phyloP scores from a whole-genome alignment of 2,113 vertebrate species.

The Ciconia maguari region DNA sequence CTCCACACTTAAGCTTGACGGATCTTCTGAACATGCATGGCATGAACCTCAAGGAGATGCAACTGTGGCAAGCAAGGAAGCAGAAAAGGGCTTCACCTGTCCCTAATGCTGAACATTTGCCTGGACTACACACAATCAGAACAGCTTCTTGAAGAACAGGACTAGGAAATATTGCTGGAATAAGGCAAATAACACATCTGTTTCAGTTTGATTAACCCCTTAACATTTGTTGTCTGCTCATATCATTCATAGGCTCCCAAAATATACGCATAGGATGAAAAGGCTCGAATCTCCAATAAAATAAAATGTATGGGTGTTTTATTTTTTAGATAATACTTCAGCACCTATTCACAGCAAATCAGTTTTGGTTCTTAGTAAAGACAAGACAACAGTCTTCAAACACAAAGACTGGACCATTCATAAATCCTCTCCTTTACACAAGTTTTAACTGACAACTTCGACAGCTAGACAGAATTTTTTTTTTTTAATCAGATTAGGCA shows the following conservation, averaged over 20 bases:
- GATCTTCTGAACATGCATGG: background rate
- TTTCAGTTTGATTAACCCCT: background rate
- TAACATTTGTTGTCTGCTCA: background rate
- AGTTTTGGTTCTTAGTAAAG: background rate
- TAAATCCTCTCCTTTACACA: background rate
- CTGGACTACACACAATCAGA: background rate
- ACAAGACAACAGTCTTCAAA: background rate
- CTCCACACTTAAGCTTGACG: background rate
- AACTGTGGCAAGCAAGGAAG: background rate
- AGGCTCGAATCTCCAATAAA: background rate
- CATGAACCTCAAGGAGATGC: background rate
- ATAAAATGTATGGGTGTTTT: background rate
- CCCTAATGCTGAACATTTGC: background rate
- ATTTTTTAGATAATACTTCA: background rate
- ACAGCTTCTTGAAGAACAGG: background rate
- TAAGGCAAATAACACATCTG: background rate
- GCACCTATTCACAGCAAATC: background rate
- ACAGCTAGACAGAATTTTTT: background rate
- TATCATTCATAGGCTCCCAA: background rate
- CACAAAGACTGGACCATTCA: background rate
- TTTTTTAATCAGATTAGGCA: background rate
- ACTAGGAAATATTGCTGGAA: background rate
- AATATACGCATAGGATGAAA: background rate
- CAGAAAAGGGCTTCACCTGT: background rate
- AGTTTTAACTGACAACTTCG: background rate